phyloP scores from a whole-genome alignment of 2,888 invertebrate species.

The Heliconius cydno region DNA sequence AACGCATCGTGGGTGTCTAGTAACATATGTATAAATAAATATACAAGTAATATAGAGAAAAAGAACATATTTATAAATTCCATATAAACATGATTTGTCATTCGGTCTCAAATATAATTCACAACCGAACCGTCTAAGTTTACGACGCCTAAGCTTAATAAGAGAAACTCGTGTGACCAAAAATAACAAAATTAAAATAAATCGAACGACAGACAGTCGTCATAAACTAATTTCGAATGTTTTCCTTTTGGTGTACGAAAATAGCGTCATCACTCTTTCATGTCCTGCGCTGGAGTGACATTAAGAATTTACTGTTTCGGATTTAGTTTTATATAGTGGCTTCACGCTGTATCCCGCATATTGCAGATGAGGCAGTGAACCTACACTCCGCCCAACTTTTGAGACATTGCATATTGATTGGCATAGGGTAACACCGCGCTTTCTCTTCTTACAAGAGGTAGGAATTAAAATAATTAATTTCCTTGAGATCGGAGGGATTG shows the following conservation, averaged over 20 bases:
- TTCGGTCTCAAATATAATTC: slow-evolving; percentile 71
- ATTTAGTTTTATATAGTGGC: slow-evolving; percentile 54
- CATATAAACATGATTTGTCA: slow-evolving; percentile 68
- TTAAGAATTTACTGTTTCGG: slow-evolving; percentile 76
- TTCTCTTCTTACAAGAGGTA: neutral
- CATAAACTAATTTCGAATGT: slow-evolving; percentile 84
- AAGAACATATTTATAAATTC: slow-evolving; percentile 52
- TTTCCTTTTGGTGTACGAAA: slow-evolving; percentile 81
- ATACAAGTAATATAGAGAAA: slow-evolving; percentile 37
- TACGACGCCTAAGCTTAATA: slow-evolving; percentile 73
- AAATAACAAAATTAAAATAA: slow-evolving; percentile 83
- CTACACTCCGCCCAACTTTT: neutral
- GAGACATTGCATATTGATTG: neutral
- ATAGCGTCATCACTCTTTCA: slow-evolving; percentile 82
- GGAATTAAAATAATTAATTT: neutral
- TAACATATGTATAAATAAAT: slow-evolving; percentile 25
- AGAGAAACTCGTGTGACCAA: slow-evolving; percentile 71
- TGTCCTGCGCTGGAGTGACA: slow-evolving; percentile 77
- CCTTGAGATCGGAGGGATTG: neutral
- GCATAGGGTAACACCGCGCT: neutral
- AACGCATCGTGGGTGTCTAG: neutral
- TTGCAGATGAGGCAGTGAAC: neutral
- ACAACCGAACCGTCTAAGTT: slow-evolving; percentile 72
- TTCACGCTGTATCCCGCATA: slow-evolving; percentile 5
- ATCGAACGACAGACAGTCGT: slow-evolving; percentile 83